Percentiles rank a stretch among this genome's conserved stretches.
phyloP scores from a whole-genome alignment of 2,888 invertebrate genomes.

The Tipula vernalis region DNA sequence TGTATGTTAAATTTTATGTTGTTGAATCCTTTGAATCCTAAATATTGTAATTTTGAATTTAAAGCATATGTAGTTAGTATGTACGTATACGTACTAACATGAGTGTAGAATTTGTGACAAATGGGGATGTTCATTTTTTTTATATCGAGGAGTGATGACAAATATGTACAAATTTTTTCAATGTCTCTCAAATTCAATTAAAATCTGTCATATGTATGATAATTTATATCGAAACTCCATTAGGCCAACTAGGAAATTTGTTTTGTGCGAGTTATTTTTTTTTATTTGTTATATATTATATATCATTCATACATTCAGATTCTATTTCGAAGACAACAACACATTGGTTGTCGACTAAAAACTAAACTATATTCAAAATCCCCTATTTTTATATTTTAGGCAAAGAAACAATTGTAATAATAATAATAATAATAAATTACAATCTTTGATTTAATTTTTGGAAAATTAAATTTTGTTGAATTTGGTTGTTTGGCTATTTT shows the following conservation, averaged over 20 bases:
- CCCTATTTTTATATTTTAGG: neutral
- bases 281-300: neutral
- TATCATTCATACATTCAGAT: neutral
- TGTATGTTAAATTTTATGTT: neutral
- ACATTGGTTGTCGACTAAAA: neutral
- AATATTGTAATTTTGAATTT: neutral
- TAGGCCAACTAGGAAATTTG: neutral
- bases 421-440: neutral
- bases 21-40: neutral
- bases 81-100: neutral
- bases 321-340: neutral
- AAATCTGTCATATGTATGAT: constrained; percentile 4
- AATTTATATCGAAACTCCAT: neutral
- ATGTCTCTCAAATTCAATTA: neutral
- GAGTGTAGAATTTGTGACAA: neutral
- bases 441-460: neutral
- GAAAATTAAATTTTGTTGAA: neutral
- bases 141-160: neutral
- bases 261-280: neutral
- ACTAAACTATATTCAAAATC: neutral
- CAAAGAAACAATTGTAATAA: neutral
- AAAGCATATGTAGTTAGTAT: neutral
- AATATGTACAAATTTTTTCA: neutral
- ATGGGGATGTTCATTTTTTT: neutral
- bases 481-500: constrained; percentile 4